Conservation (phyloP, 2,888 invertebrate genomes). For the Phortica okadai region DNA sequence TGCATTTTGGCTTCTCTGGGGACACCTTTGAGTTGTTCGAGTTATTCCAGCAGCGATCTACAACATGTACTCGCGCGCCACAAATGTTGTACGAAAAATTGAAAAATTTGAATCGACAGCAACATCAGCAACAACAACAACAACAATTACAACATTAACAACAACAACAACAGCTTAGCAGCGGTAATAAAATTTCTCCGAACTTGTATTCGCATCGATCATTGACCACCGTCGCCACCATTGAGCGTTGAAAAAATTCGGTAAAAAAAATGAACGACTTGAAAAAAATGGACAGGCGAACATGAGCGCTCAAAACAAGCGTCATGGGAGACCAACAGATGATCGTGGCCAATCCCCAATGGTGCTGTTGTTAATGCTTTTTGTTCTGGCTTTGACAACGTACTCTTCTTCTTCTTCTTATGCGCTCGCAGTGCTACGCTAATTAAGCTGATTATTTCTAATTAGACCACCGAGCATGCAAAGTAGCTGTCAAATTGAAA, state of each 20-base stretch:
- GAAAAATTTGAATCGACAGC: constrained; percentile 63
- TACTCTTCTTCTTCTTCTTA: constrained; percentile 24
- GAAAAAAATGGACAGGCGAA: constrained; percentile 34
- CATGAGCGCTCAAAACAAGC: constrained; percentile 41
- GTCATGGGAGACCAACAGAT: not conserved
- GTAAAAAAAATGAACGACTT: constrained; percentile 34
- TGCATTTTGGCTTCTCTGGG: constrained; percentile 62
- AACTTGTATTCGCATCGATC: constrained; percentile 66
- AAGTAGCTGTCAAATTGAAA: constrained; percentile 7
- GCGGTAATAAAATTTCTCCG: constrained; percentile 54
- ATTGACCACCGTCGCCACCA: constrained; percentile 35
- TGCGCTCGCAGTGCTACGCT: constrained; percentile 49
- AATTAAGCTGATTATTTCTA: constrained; percentile 75
- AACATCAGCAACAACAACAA: constrained; percentile 53
- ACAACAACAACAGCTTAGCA: constrained; percentile 51
- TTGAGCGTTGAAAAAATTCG: constrained; percentile 41
- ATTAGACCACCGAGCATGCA: constrained; percentile 72
- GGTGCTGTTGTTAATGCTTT: constrained; percentile 12
- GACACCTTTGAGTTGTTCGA: constrained; percentile 51
- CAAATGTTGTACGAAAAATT: constrained; percentile 50
- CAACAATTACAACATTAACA: constrained; percentile 42
- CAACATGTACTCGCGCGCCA: constrained; percentile 54
- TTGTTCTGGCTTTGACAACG: constrained; percentile 33
- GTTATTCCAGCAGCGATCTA: constrained; percentile 19
- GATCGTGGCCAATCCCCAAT: constrained; percentile 33